Evolutionary conservation across 2,113 vertebrate species (phyloP).

Genomic region (Prietella phreatophila): DNA sequence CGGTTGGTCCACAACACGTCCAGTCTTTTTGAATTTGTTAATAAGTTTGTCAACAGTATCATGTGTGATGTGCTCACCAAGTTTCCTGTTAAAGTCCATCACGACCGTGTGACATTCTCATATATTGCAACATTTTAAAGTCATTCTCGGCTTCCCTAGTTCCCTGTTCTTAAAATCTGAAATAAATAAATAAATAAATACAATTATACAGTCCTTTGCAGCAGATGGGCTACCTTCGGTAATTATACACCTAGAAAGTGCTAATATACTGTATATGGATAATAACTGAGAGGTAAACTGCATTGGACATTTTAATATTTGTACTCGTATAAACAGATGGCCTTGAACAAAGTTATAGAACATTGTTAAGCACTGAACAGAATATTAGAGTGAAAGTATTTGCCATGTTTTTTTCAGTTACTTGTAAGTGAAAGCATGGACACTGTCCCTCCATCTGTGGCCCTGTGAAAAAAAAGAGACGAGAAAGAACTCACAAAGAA

Average conservation of each 20-base stretch:
- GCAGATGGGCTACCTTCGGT: not conserved
- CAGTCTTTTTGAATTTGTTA: too few relatives aligned
- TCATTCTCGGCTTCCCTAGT: too few relatives aligned
- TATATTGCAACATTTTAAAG: too few relatives aligned
- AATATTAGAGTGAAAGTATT: not conserved
- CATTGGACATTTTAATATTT: not conserved
- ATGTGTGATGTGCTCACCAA: too few relatives aligned
- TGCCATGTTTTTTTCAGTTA: slow-evolving; percentile 33
- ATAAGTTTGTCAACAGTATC: too few relatives aligned
- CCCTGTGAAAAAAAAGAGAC: slow-evolving; percentile 19
- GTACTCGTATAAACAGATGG: not conserved
- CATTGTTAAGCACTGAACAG: not conserved
- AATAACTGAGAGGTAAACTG: not conserved
- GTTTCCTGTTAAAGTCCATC: too few relatives aligned
- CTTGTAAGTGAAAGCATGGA: slow-evolving; percentile 30
- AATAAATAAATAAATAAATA: too few relatives aligned
- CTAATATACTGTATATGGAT: not conserved
- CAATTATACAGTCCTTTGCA: not conserved
- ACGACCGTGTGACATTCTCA: too few relatives aligned
- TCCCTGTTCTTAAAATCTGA: too few relatives aligned
- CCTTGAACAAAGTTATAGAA: not conserved
- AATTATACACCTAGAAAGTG: not conserved
- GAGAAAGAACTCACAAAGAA: not conserved
- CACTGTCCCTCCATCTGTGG: slow-evolving; percentile 45
- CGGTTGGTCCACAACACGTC: too few relatives aligned